Evolutionary conservation across 2,113 vertebrate species (phyloP), one percentile per base, ranked within the genome.

Genomic region (Brachionichthys hirsutus): DNA sequence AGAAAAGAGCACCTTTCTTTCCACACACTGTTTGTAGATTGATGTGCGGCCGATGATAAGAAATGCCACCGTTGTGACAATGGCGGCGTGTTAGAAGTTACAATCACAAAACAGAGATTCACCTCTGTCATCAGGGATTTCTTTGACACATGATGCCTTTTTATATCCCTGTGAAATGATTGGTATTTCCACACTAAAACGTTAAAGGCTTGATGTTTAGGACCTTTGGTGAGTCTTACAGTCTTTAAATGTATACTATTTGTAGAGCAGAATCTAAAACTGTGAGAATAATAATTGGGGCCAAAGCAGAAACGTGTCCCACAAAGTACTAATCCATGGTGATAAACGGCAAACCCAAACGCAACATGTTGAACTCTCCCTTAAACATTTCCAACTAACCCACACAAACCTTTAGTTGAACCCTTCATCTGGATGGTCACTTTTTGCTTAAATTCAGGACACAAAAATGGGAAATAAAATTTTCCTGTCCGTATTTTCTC

Each of bases 1-100:
- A 78, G 91, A 92, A 91, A 93, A 92, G 91, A 95, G 94, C 93
- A 94, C 92, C 92, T 92, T 94, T 87, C 86, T 3, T 90, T 90
- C 89, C 90, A 93, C 90, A 91, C 92, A 87, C 92, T 90, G 89
- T 91, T 78, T 89, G 84, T 84, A 56, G 85, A 89, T 89, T 87
- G 54, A 82, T 90, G 68, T 77, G 70, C 69, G 80, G 53, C 35
- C 13, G 48, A 90, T 44, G 35, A 56, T 89, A 90, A 89, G 90
- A 92, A 90, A 89, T 89, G 91, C 90, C 92, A 89, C 92, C 81
- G 88, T 90, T 92, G 90, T 90, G 53, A 92, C 87, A 91, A 89
- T 85, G 90, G 91, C 90, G 90, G 3, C 7, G 24, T 46, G n/a
- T 38, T 53, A 48, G 12, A 45, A 45, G 15, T 66, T 53, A 70